These are phyloP conservation scores for Pygmarrhopalites habei DNA, from an alignment of 1,140 invertebrate genomes.

Conservation along the genomic window DNA sequence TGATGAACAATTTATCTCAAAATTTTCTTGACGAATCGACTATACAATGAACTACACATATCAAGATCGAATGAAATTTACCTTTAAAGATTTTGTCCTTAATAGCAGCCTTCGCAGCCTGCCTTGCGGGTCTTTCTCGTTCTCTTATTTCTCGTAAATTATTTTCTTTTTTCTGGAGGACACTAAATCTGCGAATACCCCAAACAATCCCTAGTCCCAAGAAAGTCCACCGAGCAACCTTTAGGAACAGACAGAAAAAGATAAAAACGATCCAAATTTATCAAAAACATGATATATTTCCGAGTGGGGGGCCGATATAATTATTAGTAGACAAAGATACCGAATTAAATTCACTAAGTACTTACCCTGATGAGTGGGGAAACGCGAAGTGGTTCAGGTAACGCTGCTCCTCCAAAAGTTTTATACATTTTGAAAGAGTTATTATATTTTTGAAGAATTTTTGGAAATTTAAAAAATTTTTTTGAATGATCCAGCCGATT, in stretches of 20 bases:
- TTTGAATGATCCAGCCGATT: no score
- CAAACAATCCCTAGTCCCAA: slow-evolving; percentile 58
- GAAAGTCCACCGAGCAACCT: slow-evolving; percentile 67
- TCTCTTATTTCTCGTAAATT: slow-evolving; percentile 56
- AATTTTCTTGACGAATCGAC: no score
- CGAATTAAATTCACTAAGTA: neutral
- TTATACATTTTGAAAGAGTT: no score
- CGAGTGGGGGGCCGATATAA: no score
- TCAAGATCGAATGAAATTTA: no score
- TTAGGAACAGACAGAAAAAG: no score
- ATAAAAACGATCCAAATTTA: slow-evolving; percentile 4
- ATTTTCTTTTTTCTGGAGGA: slow-evolving; percentile 58
- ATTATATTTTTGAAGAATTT: no score
- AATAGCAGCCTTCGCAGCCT: slow-evolving; percentile 60
- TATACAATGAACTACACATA: no score
- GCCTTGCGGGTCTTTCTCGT: slow-evolving; percentile 57
- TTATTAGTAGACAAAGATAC: neutral
- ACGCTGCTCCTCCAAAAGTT: no score
- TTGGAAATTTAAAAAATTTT: no score
- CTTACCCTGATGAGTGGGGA: slow-evolving; percentile 65
- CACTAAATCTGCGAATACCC: slow-evolving; percentile 60
- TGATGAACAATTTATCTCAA: no score
- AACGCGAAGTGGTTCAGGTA: slow-evolving; percentile 58
- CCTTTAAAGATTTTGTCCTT: no score
- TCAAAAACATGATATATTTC: neutral